phyloP scores from a whole-genome alignment of 37 sponge, comb jelly and placozoan species.

The Ephydatia muelleri region DNA sequence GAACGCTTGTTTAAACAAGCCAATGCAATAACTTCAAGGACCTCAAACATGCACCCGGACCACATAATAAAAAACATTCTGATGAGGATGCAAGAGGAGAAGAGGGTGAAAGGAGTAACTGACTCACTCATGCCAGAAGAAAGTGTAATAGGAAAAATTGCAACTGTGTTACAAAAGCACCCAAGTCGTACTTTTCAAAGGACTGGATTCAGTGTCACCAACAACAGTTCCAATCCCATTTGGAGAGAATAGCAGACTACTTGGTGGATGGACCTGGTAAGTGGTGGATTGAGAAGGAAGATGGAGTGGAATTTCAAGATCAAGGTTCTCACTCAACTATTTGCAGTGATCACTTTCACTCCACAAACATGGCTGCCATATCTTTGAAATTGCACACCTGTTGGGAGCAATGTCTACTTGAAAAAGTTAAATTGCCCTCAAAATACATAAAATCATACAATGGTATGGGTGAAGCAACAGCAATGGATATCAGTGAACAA shows the following conservation, averaged over 20 bases:
- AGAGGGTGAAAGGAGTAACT: neutral
- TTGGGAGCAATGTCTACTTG: neutral
- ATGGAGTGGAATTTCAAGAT: conserved; percentile 30
- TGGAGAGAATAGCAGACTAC: conserved; percentile 29
- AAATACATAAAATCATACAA: neutral
- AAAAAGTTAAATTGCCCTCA: neutral
- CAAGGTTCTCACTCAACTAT: neutral
- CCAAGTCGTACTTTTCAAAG: conserved; percentile 2
- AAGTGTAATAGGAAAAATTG: neutral
- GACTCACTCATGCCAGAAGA: neutral
- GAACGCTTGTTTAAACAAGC: conserved; percentile 17
- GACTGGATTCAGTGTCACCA: neutral
- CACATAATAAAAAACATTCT: conserved; percentile 16
- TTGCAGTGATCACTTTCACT: neutral
- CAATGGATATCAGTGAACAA: too few species aligned
- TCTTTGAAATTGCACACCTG: neutral
- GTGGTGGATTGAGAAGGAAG: conserved; percentile 1
- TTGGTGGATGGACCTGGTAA: conserved; percentile 5
- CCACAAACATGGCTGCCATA: neutral
- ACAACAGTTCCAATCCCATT: conserved; percentile 2
- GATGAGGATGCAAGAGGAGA: neutral
- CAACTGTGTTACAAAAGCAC: neutral
- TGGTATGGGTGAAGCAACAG: neutral
- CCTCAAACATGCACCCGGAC: conserved; percentile 24
- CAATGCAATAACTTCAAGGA: neutral